Evolutionary conservation across 30 jellyfish, hydroid and myxozoan genomes (phyloP).

Genomic region (Hydra vulgaris): DNA sequence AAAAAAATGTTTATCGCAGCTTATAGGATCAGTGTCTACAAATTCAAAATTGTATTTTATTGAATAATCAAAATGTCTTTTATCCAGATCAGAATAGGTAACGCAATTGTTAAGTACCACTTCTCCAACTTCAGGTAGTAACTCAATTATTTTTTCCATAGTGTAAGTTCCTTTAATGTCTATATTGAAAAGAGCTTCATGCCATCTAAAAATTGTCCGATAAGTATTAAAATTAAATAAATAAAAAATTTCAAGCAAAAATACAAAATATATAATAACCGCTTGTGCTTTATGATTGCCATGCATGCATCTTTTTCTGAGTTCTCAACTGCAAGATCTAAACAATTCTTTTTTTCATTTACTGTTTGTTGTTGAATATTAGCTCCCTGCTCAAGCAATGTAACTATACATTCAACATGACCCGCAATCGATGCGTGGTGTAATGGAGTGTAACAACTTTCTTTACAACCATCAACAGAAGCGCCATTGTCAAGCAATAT

Average conservation of each 20-base stretch:
- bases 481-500: slow-evolving; percentile 87
- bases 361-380: slow-evolving; percentile 38
- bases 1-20: slow-evolving; percentile 3
- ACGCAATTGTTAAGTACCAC: slow-evolving; percentile 65
- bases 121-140: slow-evolving; percentile 78
- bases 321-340: slow-evolving; percentile 70
- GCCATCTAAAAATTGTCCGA: slow-evolving; percentile 45
- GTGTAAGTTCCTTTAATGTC: slow-evolving; percentile 45
- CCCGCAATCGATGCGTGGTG: slow-evolving; percentile 91
- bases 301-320: slow-evolving; percentile 35
- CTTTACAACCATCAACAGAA: slow-evolving; percentile 77
- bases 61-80: slow-evolving; percentile 35
- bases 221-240: not conserved
- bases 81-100: slow-evolving; percentile 31
- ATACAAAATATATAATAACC: slow-evolving; percentile 49
- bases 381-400: slow-evolving; percentile 77
- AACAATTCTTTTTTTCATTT: slow-evolving; percentile 59
- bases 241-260: too few species aligned
- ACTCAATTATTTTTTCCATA: slow-evolving; percentile 50
- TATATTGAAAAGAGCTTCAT: slow-evolving; percentile 47
- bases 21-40: slow-evolving; percentile 42
- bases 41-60: slow-evolving; percentile 53
- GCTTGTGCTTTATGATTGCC: slow-evolving; percentile 72
- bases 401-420: slow-evolving; percentile 57
- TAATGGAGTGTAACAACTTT: slow-evolving; percentile 66